Evolutionary conservation across 1,140 invertebrate species (phyloP).

Genomic region (Oryctes rhinoceros): DNA sequence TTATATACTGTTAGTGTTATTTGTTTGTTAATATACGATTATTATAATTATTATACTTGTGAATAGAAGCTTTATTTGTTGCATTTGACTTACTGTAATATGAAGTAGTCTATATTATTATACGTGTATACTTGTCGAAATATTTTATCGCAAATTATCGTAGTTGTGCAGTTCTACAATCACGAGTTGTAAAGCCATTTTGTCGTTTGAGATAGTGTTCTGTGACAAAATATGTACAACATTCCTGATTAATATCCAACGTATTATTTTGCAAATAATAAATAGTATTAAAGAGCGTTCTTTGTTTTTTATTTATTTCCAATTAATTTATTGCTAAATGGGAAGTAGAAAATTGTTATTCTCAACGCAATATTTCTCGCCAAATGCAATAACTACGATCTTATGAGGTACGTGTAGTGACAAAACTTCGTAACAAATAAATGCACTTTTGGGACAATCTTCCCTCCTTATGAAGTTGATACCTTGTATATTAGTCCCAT

Average conservation of each 20-base stretch:
- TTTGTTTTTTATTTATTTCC: neutral
- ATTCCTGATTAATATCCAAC: neutral
- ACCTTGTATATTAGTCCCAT: too few relatives aligned
- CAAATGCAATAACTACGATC: too few relatives aligned
- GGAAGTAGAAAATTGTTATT: too few relatives aligned
- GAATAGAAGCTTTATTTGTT: neutral
- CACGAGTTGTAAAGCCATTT: too few relatives aligned
- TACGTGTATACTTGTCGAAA: neutral
- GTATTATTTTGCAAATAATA: constrained; percentile 7
- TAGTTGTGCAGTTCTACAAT: too few relatives aligned
- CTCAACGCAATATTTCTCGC: too few relatives aligned
- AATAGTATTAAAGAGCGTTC: neutral
- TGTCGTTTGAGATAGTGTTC: neutral
- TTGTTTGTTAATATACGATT: neutral
- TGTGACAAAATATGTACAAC: neutral
- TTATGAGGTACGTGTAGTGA: too few relatives aligned
- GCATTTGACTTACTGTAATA: neutral
- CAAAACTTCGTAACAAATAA: too few relatives aligned
- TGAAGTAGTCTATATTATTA: neutral
- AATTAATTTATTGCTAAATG: too few relatives aligned
- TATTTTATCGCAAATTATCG: constrained; percentile 5
- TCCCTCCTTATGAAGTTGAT: too few relatives aligned
- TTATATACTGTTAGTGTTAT: neutral
- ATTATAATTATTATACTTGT: neutral
- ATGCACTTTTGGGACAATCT: too few relatives aligned